Base-by-base conservation (phyloP, 1,140 invertebrate species). In the Venturia canescens region DNA sequence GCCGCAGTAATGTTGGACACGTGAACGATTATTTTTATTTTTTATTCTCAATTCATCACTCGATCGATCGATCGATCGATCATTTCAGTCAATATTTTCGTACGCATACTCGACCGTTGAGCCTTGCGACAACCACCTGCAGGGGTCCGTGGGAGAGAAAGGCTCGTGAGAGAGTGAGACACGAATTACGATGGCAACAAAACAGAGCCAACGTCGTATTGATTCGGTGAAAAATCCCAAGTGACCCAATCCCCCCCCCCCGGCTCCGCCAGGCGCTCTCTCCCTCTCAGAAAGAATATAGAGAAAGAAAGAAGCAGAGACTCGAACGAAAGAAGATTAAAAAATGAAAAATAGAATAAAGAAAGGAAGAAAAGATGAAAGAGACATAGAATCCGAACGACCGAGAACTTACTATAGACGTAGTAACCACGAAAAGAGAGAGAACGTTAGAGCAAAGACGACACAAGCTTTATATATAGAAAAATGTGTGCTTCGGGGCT, bases 101-200 rank as follows among this genome's bases (percentile, higher is more conserved):
- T n/a, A n/a, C n/a, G n/a, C n/a, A n/a, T n/a, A n/a, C n/a, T n/a
- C n/a, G n/a, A n/a, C n/a, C n/a, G n/a, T n/a, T n/a, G n/a, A n/a
- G n/a, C n/a, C n/a, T n/a, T n/a, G n/a, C n/a, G 78, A 78, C 83
- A 84, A 87, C 83, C 86, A 87, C 86, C 86, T 87, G 86, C 86
- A 83, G 77, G 75, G 66, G 67, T 50, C 18, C 11, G 13, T 1
- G 21, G 21, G 13, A 57, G 21, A 57, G n/a, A 6, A 23, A 57
- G 11, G 21, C 3, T n/a, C n/a, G n/a, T 0, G n/a, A 57, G 0
- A 21, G 1, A 57, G 53, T 18, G 53, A 57, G 2, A 57, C n/a
- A 57, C n/a, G 21, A 3, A 23, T 21, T 2, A 9, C 60, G 23
- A 29, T 63, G 38, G 38, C 38, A 13, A 44, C 38, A 44, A 44